Evolutionary conservation across 2,113 vertebrate genomes (phyloP).

Genomic region (Tyto alba): DNA sequence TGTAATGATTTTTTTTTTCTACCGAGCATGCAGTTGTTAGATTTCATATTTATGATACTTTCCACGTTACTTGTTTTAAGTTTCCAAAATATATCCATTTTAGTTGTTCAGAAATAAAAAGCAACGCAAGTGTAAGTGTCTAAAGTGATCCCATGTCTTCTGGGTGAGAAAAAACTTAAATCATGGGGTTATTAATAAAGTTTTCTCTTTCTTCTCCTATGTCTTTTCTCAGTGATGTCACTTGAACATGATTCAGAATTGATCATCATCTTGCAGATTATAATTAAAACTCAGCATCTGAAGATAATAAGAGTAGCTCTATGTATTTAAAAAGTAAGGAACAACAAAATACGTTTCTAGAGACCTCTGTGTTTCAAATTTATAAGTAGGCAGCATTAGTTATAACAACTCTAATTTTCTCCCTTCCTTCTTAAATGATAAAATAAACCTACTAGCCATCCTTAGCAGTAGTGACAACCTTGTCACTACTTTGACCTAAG

Average conservation of each 20-base stretch:
- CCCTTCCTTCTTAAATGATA: neutral
- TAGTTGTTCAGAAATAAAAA: neutral
- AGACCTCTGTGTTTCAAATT: neutral
- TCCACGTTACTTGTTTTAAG: neutral
- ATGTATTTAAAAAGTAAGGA: neutral
- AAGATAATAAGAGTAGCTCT: neutral
- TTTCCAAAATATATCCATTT: neutral
- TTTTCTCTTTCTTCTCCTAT: neutral
- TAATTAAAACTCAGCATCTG: neutral
- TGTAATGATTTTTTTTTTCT: neutral
- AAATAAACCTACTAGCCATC: neutral
- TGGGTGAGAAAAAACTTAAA: neutral
- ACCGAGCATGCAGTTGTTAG: neutral
- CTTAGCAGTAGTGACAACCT: neutral
- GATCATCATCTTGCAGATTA: neutral
- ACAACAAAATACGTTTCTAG: neutral
- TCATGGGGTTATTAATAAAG: neutral
- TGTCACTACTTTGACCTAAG: fast-evolving
- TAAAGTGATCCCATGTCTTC: neutral
- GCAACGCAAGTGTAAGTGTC: neutral
- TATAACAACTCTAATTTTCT: neutral
- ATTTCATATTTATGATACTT: neutral
- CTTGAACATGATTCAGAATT: neutral
- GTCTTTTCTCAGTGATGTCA: neutral
- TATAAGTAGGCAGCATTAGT: neutral